Conservation (phyloP, 2,797 vertebrate species). For the Smutsia gigantea region DNA sequence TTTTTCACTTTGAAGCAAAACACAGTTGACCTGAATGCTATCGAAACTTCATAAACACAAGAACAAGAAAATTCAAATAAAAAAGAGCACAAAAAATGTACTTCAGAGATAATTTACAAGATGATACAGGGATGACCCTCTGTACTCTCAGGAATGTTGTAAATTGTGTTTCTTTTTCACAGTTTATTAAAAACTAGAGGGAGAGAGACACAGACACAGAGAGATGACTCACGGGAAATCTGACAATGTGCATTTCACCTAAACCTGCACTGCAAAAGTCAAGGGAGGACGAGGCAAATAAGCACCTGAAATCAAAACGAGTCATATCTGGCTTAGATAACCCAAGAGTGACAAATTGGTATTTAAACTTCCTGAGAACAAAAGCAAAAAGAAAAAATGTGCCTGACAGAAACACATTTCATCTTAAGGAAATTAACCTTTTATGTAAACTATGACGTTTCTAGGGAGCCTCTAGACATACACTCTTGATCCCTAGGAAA, state of each 20-base stretch:
- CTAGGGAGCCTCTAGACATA: neutral
- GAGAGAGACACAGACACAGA: neutral
- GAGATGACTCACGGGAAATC: neutral
- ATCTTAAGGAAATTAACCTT: conserved; percentile 11
- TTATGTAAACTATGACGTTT: neutral
- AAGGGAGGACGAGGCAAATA: neutral
- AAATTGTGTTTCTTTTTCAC: conserved; percentile 25
- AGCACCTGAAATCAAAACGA: neutral
- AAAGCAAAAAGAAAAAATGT: neutral
- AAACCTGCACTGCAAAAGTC: neutral
- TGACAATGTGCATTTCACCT: neutral
- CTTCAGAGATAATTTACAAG: neutral
- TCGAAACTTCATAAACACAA: conserved; percentile 14
- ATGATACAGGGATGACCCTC: neutral
- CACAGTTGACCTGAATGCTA: neutral
- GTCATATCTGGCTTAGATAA: neutral
- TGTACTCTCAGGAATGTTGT: neutral
- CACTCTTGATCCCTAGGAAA: neutral
- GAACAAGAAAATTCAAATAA: neutral
- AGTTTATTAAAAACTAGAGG: conserved; percentile 22
- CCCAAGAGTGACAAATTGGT: neutral
- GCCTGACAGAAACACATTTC: neutral
- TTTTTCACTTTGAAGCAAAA: no score
- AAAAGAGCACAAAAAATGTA: neutral
- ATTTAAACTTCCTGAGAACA: neutral